Evolutionary conservation across 92 coral and sea anemone genomes (phyloP).

Genomic region (Epizoanthus ramosus): DNA sequence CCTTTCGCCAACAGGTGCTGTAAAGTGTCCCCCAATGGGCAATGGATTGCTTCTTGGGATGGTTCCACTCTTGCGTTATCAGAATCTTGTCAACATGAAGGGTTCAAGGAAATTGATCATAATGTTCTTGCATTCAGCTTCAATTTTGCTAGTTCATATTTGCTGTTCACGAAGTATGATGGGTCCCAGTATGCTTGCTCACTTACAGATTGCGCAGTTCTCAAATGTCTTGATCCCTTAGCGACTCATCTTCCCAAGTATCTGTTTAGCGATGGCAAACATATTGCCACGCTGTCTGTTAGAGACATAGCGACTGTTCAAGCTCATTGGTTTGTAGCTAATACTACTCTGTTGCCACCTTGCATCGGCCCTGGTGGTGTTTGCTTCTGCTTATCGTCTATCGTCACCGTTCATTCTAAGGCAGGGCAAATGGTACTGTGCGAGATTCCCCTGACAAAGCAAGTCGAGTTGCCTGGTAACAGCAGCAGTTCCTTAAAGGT

Average conservation of each 20-base stretch:
- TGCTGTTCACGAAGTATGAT: background rate
- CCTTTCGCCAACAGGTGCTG: background rate
- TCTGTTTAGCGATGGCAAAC: background rate
- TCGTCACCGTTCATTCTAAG: no score
- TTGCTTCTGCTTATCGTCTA: no score
- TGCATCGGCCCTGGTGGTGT: no score
- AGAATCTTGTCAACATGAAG: background rate
- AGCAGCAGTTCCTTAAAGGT: no score
- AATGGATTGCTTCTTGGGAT: background rate
- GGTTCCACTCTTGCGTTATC: background rate
- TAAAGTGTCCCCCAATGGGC: conserved; percentile 10
- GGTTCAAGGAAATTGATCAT: background rate
- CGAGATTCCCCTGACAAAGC: no score
- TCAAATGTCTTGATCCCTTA: background rate
- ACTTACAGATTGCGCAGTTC: background rate
- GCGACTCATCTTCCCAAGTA: background rate
- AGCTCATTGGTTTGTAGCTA: background rate
- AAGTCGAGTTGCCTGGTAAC: no score
- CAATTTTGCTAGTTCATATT: background rate
- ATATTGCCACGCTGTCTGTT: background rate
- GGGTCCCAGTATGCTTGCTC: background rate
- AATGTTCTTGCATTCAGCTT: background rate
- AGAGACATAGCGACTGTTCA: background rate
- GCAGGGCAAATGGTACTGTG: no score
- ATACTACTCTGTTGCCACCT: no score